phyloP scores from a whole-genome alignment of 1,140 invertebrate genomes.

The Drusus annulatus region DNA sequence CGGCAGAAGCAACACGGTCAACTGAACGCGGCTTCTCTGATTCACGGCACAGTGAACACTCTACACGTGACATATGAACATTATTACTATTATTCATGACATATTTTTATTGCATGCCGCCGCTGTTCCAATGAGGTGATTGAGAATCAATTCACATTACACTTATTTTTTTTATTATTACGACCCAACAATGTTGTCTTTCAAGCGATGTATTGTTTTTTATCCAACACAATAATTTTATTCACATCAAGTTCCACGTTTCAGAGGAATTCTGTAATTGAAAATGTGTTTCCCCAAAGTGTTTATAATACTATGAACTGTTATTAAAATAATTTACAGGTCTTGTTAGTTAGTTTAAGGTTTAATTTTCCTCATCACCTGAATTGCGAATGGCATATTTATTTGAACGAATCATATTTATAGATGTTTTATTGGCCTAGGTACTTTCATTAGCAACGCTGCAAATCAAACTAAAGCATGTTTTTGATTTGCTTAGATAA shows the following conservation, averaged over 20 bases:
- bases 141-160: neutral
- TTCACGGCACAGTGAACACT: neutral
- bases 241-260: neutral
- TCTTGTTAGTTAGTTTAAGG: neutral
- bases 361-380: neutral
- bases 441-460: slow-evolving; percentile 3
- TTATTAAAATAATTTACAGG: neutral
- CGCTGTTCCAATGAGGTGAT: neutral
- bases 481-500: neutral
- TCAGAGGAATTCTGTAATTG: neutral
- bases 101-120: slow-evolving; percentile 5
- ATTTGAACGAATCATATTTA: neutral
- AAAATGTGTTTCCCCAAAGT: too few relatives aligned
- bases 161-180: neutral
- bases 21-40: slow-evolving; percentile 47
- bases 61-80: neutral
- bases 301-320: neutral
- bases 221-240: neutral
- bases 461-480: neutral
- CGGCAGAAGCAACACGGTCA: slow-evolving; percentile 58
- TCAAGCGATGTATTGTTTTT: neutral
- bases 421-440: slow-evolving; percentile 26
- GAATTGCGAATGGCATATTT: slow-evolving; percentile 7
- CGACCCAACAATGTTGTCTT: too few relatives aligned
- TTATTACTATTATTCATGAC: slow-evolving; percentile 25